Conservation (phyloP, 2,888 invertebrate species). For the Lottia scabra region DNA sequence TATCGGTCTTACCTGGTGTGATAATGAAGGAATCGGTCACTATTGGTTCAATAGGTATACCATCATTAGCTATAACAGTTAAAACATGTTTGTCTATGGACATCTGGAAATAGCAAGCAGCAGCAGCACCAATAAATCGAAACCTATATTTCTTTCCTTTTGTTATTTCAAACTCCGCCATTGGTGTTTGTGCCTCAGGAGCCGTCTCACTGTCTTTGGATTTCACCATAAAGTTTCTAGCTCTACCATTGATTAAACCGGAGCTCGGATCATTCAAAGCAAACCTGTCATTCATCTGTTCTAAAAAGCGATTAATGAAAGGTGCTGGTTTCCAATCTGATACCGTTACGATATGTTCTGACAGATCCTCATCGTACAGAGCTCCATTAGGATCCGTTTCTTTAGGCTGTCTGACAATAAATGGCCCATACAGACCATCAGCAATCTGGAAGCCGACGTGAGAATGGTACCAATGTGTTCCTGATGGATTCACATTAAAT, state of each 20-base stretch:
- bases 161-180: slow-evolving; percentile 41
- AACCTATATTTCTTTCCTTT: slow-evolving; percentile 41
- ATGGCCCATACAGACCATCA: slow-evolving; percentile 44
- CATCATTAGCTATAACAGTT: slow-evolving; percentile 45
- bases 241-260: slow-evolving; percentile 39
- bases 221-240: slow-evolving; percentile 27
- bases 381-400: slow-evolving; percentile 21
- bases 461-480: slow-evolving; percentile 55
- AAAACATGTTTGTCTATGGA: slow-evolving; percentile 43
- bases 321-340: slow-evolving; percentile 87
- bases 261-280: neutral
- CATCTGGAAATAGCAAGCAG: slow-evolving; percentile 39
- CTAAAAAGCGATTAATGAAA: slow-evolving; percentile 79
- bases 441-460: slow-evolving; percentile 48
- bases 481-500: slow-evolving; percentile 44
- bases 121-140: slow-evolving; percentile 43
- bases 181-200: slow-evolving; percentile 36
- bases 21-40: slow-evolving; percentile 38
- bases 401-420: slow-evolving; percentile 41
- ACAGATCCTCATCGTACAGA: slow-evolving; percentile 87
- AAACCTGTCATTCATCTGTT: slow-evolving; percentile 36
- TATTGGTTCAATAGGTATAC: slow-evolving; percentile 35
- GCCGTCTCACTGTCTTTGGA: slow-evolving; percentile 18
- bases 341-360: slow-evolving; percentile 86
- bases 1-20: slow-evolving; percentile 27